Evolutionary conservation across 2,888 invertebrate species (phyloP).

Genomic region (Chalcosyrphus nemorum): DNA sequence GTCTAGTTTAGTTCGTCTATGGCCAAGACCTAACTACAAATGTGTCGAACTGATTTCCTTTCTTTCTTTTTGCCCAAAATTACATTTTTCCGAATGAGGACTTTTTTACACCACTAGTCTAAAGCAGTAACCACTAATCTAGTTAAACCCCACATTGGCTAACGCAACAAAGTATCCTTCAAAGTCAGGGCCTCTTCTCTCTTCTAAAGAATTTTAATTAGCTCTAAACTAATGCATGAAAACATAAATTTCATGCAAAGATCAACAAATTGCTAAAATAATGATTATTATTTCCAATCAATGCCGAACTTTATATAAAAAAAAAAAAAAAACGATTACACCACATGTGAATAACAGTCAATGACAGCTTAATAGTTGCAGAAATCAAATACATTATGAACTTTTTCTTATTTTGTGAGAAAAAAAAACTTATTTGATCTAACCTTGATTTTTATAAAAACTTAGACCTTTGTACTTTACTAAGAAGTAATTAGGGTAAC

Average conservation of each 20-base stretch:
- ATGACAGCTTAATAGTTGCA: not conserved
- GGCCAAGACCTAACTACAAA: no score
- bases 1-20: no score
- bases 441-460: not conserved
- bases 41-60: no score
- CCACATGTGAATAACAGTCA: not conserved
- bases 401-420: not conserved
- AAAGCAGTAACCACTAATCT: no score
- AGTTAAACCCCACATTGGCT: not conserved
- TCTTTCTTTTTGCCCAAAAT: no score
- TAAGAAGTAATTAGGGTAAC: not conserved
- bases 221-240: not conserved
- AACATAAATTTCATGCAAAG: not conserved
- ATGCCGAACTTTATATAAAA: not conserved
- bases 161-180: not conserved
- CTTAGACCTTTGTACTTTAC: not conserved
- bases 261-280: not conserved
- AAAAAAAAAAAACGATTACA: not conserved
- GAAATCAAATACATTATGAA: not conserved
- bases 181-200: not conserved
- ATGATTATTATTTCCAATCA: not conserved
- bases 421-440: not conserved
- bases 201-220: not conserved
- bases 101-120: no score
- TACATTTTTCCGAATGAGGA: no score